These are phyloP conservation scores for Berghia stephanieae DNA, from an alignment of 1,140 invertebrate genomes.

Conservation along the genomic window DNA sequence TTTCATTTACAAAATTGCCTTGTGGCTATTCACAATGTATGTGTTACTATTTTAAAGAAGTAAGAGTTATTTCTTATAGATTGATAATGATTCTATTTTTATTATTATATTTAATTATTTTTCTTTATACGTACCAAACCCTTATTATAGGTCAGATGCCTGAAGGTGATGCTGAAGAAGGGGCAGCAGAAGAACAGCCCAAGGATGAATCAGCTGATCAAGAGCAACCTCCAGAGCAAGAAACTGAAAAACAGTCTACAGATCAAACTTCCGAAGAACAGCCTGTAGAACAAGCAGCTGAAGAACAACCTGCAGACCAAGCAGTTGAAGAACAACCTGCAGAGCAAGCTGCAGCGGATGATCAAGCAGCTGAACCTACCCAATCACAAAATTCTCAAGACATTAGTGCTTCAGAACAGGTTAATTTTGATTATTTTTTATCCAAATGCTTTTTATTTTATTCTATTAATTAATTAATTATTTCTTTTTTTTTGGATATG, in stretches of 20 bases:
- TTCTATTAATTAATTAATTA: not conserved
- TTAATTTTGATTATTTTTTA: not conserved
- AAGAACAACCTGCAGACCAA: not conserved
- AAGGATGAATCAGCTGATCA: conserved; percentile 15
- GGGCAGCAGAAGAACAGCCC: conserved; percentile 3
- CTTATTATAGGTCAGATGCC: not conserved
- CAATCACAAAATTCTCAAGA: not conserved
- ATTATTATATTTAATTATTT: not conserved
- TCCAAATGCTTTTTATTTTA: not conserved
- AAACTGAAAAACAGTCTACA: not conserved
- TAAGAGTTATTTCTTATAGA: not conserved
- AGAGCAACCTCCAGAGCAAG: not conserved
- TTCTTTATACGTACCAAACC: not conserved
- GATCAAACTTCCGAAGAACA: not conserved
- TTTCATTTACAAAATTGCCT: not conserved
- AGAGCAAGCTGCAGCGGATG: not conserved
- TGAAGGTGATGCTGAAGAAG: conserved; percentile 1
- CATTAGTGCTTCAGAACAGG: not conserved
- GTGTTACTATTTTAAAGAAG: not conserved
- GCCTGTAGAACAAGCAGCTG: not conserved
- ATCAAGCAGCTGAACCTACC: conserved; percentile 1
- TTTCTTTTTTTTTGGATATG: not conserved
- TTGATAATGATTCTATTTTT: not conserved
- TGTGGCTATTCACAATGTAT: not conserved
- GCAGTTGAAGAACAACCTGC: not conserved